A percentile compares a stretch with the other conserved stretches of the same genome.
phyloP scores from a whole-genome alignment of 1,140 invertebrate species.

The Popillia japonica region DNA sequence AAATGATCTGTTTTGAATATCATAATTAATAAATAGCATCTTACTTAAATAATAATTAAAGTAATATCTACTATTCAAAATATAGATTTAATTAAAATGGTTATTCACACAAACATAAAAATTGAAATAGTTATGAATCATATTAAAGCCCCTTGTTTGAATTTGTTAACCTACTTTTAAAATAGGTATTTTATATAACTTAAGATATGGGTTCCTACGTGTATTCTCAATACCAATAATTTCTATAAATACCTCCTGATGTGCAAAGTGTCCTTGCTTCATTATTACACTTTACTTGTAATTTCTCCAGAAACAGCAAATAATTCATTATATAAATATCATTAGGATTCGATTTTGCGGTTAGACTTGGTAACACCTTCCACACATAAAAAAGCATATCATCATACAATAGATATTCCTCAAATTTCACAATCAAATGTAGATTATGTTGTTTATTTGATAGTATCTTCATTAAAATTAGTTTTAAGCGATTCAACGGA shows the following conservation, averaged over 20 bases:
- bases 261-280: slow-evolving; percentile 60
- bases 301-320: slow-evolving; percentile 71
- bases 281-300: slow-evolving; percentile 56
- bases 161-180: no score
- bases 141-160: no score
- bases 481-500: slow-evolving; percentile 68
- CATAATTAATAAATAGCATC: no score
- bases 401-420: slow-evolving; percentile 69
- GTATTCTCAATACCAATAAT: no score
- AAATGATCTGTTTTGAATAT: no score
- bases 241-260: slow-evolving; percentile 56
- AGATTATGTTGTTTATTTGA: slow-evolving; percentile 63
- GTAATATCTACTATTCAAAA: no score
- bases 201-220: not conserved
- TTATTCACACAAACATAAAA: no score
- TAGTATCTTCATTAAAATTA: slow-evolving; percentile 67
- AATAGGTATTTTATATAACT: not conserved
- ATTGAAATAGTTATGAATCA: no score
- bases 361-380: slow-evolving; percentile 66
- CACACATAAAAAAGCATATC: slow-evolving; percentile 71
- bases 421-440: slow-evolving; percentile 67
- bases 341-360: slow-evolving; percentile 66
- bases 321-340: slow-evolving; percentile 75
- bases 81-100: no score
- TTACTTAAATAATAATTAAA: no score